phyloP scores from a whole-genome alignment of 2,113 vertebrate genomes.

The Raja brachyura region DNA sequence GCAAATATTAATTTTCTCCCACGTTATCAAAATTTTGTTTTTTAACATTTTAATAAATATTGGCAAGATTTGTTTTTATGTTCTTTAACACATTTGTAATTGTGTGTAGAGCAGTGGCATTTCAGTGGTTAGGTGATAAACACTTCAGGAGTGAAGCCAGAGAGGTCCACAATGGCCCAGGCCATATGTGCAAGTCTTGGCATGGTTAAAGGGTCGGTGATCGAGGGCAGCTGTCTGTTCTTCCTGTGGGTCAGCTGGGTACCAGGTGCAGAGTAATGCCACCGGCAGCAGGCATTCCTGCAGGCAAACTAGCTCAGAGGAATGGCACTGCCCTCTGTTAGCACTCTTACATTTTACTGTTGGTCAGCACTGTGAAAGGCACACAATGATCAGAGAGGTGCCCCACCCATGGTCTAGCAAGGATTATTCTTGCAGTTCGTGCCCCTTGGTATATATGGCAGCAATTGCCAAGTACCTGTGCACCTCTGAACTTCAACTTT shows the following conservation, averaged over 20 bases:
- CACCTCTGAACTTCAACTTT: too few relatives aligned
- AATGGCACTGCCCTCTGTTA: neutral
- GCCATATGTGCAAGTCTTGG: neutral
- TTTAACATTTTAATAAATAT: neutral
- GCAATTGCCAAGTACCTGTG: neutral
- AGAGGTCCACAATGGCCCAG: neutral
- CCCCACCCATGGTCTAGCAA: neutral
- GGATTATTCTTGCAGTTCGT: neutral
- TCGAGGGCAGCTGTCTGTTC: neutral
- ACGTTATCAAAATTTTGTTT: neutral
- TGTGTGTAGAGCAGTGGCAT: neutral
- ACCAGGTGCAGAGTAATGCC: neutral
- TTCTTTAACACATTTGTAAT: neutral
- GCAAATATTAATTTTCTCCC: neutral
- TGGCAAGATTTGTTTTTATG: neutral
- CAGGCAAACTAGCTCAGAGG: neutral
- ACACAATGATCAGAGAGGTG: neutral
- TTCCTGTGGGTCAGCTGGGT: conserved; percentile 1
- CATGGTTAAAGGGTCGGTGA: neutral
- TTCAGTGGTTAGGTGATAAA: neutral
- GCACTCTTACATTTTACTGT: neutral
- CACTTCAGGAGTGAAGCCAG: neutral
- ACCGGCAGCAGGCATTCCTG: neutral
- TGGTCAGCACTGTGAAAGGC: neutral
- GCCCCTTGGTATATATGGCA: neutral